Conservation (phyloP, 2,113 vertebrate species). For the Lophius piscatorius region DNA sequence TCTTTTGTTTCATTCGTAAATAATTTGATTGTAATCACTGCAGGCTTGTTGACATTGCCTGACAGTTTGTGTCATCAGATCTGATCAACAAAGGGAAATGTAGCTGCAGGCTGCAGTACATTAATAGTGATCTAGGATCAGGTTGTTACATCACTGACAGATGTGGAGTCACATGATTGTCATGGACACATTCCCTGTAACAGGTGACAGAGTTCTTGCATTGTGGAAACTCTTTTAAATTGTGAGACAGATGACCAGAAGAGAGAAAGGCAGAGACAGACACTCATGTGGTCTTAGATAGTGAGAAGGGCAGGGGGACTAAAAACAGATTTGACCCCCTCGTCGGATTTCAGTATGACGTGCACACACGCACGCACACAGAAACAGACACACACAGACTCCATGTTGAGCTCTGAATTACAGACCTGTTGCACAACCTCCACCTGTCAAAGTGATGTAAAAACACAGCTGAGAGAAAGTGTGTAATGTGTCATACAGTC, state of each 20-base stretch:
- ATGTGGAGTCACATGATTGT: too few species aligned
- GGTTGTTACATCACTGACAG: not conserved
- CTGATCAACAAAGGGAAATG: too few species aligned
- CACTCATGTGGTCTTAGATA: conserved; percentile 47
- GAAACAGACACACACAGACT: conserved; percentile 12
- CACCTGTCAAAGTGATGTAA: conserved; percentile 48
- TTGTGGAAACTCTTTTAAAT: too few species aligned
- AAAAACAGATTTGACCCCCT: conserved; percentile 53
- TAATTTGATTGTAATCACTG: too few species aligned
- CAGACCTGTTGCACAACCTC: conserved; percentile 55
- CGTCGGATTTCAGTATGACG: conserved; percentile 16
- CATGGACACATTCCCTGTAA: too few species aligned
- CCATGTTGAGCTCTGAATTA: conserved; percentile 31
- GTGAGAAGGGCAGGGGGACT: conserved; percentile 45
- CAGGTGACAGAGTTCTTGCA: not conserved
- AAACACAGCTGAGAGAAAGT: conserved; percentile 29
- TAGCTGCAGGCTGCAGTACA: too few species aligned
- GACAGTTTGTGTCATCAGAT: too few species aligned
- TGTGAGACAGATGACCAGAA: not conserved
- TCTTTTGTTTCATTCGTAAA: too few species aligned
- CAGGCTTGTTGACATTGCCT: too few species aligned
- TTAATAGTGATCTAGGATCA: not conserved
- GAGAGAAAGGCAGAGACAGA: not conserved
- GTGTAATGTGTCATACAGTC: not conserved
- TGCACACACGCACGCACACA: conserved; percentile 24